A percentile compares a stretch with the other conserved stretches of the same genome.
phyloP scores from a whole-genome alignment of 2,797 vertebrate species.

The Selene dorsalis region DNA sequence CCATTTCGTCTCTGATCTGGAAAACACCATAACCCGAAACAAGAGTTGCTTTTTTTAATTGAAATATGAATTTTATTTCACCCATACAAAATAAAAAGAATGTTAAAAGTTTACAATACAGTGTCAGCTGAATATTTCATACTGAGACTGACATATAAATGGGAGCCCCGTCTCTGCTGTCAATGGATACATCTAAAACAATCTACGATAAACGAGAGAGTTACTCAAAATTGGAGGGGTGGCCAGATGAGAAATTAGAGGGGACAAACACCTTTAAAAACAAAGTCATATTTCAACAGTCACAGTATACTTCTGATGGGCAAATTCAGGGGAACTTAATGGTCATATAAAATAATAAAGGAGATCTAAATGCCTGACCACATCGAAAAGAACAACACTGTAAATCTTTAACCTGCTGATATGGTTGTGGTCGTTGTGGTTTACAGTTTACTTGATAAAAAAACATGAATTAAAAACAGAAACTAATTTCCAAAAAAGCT shows the following conservation, averaged over 20 bases:
- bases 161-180: conserved; percentile 61
- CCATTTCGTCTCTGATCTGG: not conserved
- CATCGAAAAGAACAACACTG: conserved; percentile 24
- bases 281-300: conserved; percentile 70
- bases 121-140: conserved; percentile 81
- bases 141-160: conserved; percentile 68
- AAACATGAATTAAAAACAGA: conserved; percentile 74
- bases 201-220: conserved; percentile 74
- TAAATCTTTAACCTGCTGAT: conserved; percentile 42
- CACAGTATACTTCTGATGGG: conserved; percentile 46
- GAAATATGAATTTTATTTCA: conserved; percentile 88
- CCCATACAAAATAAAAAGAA: conserved; percentile 89
- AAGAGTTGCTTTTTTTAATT: conserved; percentile 59
- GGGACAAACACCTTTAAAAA: conserved; percentile 72
- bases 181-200: conserved; percentile 79
- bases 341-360: conserved; percentile 38
- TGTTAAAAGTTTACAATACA: conserved; percentile 88
- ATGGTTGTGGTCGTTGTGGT: conserved; percentile 18
- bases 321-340: conserved; percentile 27
- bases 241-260: conserved; percentile 50
- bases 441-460: conserved; percentile 67
- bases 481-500: conserved; percentile 37
- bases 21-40: conserved; percentile 32
- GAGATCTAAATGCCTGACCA: conserved; percentile 15
- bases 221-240: conserved; percentile 39